Base-by-base conservation (phyloP, 2,797 vertebrate genomes). In the Coccyzus lansbergi region DNA sequence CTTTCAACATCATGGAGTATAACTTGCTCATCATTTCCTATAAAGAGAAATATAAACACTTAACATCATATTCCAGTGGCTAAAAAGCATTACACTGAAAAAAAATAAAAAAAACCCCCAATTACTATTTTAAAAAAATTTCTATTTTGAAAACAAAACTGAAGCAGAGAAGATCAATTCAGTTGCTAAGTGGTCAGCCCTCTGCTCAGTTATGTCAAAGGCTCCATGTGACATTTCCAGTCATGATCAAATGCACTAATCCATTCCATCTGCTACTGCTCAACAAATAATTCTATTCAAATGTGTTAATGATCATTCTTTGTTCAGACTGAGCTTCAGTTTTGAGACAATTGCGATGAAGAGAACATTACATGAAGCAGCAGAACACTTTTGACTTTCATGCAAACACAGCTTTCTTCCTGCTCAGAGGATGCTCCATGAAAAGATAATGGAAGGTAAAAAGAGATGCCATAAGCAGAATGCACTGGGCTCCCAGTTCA, bases 21-120 rank as follows among this genome's bases (percentile, higher is more conserved):
- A 97, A 99, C 99, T 97, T 99, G 99, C 44, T 99, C 99, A 94
- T 99, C 99, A 75, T 99, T 99, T 95, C 99, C 99, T 99, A 80
- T 85, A 90, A 97, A 95, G 88, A 95, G 78, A 90, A 97, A 95
- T 36, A 94, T 86, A 97, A 87, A 78, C 24, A 96, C n/a, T 96
- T 93, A 93, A 76, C 10, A 81, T 34, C 34, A 72, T 12, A 33
- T 67, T 83, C 31, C 56, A 89, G 65, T 36, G 15, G 26, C 81
- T 77, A 88, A 70, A 91, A 92, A 77, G 26, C 44, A 46, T 64
- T 76, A 38, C 1, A 33, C 31, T 34, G 16, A 49, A 67, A 71
- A 82, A 25, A 13, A n/a, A n/a, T n/a, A n/a, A 38, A 9, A 9
- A 38, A 9, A 38, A 38, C 38, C 9, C 38, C 38, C 9, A n/a